Evolutionary conservation across 2,113 vertebrate genomes (phyloP), one percentile per base, ranked within the genome.

Genomic region (Tonatia bakeri): DNA sequence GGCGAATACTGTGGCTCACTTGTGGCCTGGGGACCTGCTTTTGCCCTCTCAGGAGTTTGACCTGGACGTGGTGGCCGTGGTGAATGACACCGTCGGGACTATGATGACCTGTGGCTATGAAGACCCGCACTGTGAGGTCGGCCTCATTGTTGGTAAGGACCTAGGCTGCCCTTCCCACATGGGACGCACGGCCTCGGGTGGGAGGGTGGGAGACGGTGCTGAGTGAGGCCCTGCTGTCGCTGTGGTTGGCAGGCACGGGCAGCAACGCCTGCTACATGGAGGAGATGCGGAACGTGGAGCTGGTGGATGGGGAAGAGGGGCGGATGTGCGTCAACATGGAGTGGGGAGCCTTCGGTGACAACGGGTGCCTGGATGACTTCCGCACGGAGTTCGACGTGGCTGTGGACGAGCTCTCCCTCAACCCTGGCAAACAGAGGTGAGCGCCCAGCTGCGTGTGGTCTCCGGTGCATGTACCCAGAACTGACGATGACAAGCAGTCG

Each of bases 91-190:
- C 0, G 99, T 99, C 0, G 99, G 99, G 75, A 99, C 99, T 17
- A 99, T 99, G 99, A 99, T 99, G 99, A 99, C 99, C 28, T 99
- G 99, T 24, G 99, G 99, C 12, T 99, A 99, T 0, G 99, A 99
- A 96, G 99, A 99, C 95, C 99, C 99, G 0, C 97, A 98, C 3
- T 99, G 99, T 87, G 99, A 99, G 98, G 99, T 99, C 1, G 99
- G 99, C 54, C 99, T 99, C 70, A 99, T 99, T 1, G 99, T 99
- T 0, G 99, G 99, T 99, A 98, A 99, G 99, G 93, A 22, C 36
- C 1, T 1, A 14, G 1, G 3, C 24, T 3, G 17, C 31, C 59
- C 50, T 73, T 65, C 17, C 77, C 14, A 1, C 0, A 0, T 5
- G 50, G 38, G 56, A 7, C 31, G 64, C 73, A 0, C 0, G 8